Conservation (phyloP, 2,113 vertebrate genomes). For the Pangasianodon gigas region DNA sequence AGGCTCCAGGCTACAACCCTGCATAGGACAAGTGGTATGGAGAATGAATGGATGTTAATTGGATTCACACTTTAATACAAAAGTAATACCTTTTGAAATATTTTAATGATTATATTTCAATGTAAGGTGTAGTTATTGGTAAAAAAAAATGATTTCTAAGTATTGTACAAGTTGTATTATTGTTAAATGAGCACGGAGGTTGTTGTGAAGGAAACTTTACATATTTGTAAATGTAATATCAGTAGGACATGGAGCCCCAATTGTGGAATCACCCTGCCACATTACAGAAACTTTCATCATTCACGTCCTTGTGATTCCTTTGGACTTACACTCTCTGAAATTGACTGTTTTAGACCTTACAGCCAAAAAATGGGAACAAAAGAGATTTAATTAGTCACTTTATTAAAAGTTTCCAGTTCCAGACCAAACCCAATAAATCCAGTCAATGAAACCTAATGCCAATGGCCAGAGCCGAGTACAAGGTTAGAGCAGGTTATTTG, state of each 20-base stretch:
- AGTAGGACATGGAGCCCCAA: neutral
- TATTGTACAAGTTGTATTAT: neutral
- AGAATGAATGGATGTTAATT: too few species aligned
- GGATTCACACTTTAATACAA: too few species aligned
- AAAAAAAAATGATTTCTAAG: neutral
- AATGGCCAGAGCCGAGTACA: neutral
- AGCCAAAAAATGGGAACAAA: neutral
- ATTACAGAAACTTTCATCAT: neutral
- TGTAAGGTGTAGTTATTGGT: too few species aligned
- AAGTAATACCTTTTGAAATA: too few species aligned
- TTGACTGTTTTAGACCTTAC: neutral
- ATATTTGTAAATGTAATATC: neutral
- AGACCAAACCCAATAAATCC: neutral
- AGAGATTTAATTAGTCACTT: constrained; percentile 23
- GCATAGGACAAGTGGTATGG: too few species aligned
- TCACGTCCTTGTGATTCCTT: neutral
- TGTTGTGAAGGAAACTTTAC: neutral
- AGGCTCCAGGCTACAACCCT: too few species aligned
- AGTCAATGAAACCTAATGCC: constrained; percentile 14
- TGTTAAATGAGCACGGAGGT: neutral
- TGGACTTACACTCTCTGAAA: neutral
- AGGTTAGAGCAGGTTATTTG: constrained; percentile 21
- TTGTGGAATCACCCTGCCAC: neutral
- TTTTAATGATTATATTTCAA: too few species aligned
- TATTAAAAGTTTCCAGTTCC: constrained; percentile 17